Evolutionary conservation across 2,888 invertebrate genomes (phyloP).

Genomic region (Ormyrus pomaceus): DNA sequence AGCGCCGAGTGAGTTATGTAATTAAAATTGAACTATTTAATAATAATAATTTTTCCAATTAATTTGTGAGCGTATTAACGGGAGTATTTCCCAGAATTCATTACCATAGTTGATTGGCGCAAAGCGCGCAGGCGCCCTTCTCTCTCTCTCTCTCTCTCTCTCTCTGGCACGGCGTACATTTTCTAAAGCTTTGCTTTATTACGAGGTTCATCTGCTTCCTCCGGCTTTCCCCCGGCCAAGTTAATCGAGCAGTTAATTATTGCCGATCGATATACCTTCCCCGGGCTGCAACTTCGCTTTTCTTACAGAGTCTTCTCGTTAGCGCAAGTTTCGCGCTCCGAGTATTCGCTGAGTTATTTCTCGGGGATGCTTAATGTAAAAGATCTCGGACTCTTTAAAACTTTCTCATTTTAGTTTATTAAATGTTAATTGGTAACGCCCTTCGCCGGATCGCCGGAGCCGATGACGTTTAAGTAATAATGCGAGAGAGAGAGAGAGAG

Average conservation of each 20-base stretch:
- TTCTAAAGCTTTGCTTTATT: conserved; percentile 41
- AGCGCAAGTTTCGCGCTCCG: conserved; percentile 37
- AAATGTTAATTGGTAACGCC: conserved; percentile 12
- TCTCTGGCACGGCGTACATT: not conserved
- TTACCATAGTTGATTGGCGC: conserved; percentile 29
- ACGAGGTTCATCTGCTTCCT: conserved; percentile 50
- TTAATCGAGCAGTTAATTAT: conserved; percentile 55
- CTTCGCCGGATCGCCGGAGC: too few species aligned
- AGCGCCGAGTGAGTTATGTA: not conserved
- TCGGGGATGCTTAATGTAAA: conserved; percentile 32
- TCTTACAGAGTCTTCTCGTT: conserved; percentile 48
- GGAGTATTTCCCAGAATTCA: conserved; percentile 40
- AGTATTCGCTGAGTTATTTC: conserved; percentile 35
- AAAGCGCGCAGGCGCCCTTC: too few species aligned
- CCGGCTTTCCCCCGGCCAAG: conserved; percentile 23
- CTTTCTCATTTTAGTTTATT: conserved; percentile 26
- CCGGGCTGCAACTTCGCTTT: conserved; percentile 38
- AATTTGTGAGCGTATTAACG: conserved; percentile 43
- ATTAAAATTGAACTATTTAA: not conserved
- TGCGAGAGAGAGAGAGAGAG: too few species aligned
- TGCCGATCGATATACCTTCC: conserved; percentile 50
- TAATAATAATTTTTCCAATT: conserved; percentile 22
- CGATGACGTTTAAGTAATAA: too few species aligned
- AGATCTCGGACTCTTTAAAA: conserved; percentile 23
- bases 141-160: too few species aligned